phyloP scores from a whole-genome alignment of 1,140 invertebrate species.

The Aphis gossypii region DNA sequence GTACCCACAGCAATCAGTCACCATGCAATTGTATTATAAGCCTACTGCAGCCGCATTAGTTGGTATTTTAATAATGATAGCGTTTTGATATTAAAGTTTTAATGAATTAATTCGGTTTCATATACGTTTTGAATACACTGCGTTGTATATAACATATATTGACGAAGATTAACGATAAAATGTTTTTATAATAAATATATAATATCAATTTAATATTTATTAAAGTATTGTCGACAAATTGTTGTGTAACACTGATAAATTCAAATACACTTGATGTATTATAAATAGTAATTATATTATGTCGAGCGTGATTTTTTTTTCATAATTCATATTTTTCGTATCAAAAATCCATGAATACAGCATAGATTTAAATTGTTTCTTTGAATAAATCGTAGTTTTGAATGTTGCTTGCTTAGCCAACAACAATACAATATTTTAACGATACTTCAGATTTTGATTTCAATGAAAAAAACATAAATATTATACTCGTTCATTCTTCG shows the following conservation, averaged over 20 bases:
- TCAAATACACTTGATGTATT: background rate
- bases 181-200: background rate
- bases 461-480: constrained; percentile 10
- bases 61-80: background rate
- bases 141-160: background rate
- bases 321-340: background rate
- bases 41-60: background rate
- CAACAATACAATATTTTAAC: background rate
- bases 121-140: background rate
- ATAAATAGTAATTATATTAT: background rate
- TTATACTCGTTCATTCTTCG: background rate
- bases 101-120: background rate
- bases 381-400: background rate
- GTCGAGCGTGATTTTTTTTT: background rate
- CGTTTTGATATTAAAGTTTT: background rate
- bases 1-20: background rate
- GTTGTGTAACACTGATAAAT: background rate
- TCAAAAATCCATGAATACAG: background rate
- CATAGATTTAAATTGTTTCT: background rate
- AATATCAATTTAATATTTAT: background rate
- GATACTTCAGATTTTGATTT: background rate
- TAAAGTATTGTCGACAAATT: background rate
- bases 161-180: background rate
- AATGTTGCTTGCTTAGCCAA: background rate
- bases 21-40: background rate